phyloP scores from a whole-genome alignment of 2,113 vertebrate species.

The Chaetorhynchus papuensis region DNA sequence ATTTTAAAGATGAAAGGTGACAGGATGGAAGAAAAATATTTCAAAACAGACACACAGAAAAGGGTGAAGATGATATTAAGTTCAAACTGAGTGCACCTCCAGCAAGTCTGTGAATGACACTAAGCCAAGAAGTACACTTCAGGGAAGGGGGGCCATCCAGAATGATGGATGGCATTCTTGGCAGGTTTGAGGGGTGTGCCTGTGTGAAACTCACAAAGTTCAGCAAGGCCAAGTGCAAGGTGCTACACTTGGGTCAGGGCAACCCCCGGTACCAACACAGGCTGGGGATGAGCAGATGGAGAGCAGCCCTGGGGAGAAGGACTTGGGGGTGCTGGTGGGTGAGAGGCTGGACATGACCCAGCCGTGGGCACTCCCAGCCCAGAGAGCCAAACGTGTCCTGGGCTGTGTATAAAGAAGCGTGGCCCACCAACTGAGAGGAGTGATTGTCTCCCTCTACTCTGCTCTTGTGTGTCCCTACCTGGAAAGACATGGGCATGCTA shows the following conservation, averaged over 20 bases:
- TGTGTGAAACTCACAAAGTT: not conserved
- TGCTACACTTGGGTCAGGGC: rapidly evolving
- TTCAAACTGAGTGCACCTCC: not conserved
- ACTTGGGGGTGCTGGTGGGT: not conserved
- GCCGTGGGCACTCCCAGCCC: rapidly evolving
- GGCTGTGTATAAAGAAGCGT: rapidly evolving
- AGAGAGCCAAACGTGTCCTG: rapidly evolving
- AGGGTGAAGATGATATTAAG: not conserved
- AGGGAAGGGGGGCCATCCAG: not conserved
- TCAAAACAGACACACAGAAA: not conserved
- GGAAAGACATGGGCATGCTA: not conserved
- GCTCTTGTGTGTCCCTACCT: not conserved
- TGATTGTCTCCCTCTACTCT: not conserved
- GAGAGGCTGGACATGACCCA: not conserved
- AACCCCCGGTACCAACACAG: rapidly evolving
- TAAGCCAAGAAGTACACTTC: rapidly evolving
- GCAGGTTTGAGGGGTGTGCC: not conserved
- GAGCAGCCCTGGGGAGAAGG: not conserved
- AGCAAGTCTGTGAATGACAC: not conserved
- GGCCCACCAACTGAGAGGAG: rapidly evolving
- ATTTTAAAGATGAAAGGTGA: not conserved
- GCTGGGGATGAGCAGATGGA: rapidly evolving
- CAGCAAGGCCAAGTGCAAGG: not conserved
- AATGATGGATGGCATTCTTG: not conserved
- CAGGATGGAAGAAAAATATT: not conserved